These are phyloP conservation scores for Neodiprion lecontei DNA, from an alignment of 1,140 invertebrate species.

Conservation along the genomic window DNA sequence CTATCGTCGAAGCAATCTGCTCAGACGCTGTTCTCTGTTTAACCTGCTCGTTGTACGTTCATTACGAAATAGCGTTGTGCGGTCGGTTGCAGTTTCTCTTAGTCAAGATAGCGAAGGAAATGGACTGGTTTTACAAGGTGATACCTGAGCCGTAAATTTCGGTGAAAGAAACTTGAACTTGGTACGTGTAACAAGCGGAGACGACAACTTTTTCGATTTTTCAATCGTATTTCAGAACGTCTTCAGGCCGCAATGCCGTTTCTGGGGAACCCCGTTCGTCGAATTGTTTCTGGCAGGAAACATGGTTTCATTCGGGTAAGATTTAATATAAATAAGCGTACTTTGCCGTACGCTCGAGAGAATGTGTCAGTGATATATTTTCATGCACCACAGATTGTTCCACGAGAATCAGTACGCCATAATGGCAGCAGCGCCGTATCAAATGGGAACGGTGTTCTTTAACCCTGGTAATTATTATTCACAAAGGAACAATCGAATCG, in stretches of 20 bases:
- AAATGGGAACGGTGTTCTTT: not conserved
- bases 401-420: not conserved
- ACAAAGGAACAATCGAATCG: not conserved
- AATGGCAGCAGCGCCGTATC: not conserved
- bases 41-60: constrained; percentile 2
- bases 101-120: not conserved
- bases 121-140: not conserved
- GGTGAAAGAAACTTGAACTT: too few relatives aligned
- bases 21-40: not conserved
- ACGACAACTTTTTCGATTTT: not conserved
- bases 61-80: not conserved
- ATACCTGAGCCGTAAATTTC: not conserved
- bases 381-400: not conserved
- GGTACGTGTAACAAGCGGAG: too few relatives aligned
- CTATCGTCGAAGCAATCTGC: not conserved
- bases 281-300: not conserved
- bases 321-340: not conserved
- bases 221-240: not conserved
- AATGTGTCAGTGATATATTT: too few relatives aligned
- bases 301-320: not conserved
- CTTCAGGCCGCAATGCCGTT: not conserved
- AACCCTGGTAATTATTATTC: constrained; percentile 5
- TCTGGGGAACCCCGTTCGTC: not conserved
- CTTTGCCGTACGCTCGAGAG: not conserved
- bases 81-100: not conserved